Conservation (phyloP, 2,113 vertebrate species). For the Cyrtonyx montezumae region DNA sequence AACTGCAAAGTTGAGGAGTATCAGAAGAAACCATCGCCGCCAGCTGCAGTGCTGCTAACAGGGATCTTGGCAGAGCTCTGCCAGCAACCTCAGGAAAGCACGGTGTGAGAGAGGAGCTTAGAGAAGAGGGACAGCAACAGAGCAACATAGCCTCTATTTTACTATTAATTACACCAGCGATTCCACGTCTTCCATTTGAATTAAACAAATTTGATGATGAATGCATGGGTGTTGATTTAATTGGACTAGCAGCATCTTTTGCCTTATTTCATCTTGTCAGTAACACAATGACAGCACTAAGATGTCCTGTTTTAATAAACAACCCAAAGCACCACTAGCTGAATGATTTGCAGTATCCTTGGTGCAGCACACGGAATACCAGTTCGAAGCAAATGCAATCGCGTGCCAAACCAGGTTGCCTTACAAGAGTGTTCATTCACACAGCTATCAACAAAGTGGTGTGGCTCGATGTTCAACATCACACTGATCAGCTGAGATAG, state of each 20-base stretch:
- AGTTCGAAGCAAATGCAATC: too few species aligned
- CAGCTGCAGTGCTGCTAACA: rapidly evolving
- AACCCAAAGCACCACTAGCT: too few species aligned
- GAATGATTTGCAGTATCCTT: too few species aligned
- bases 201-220: not conserved
- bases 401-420: too few species aligned
- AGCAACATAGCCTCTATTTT: too few species aligned
- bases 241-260: not conserved
- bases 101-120: not conserved
- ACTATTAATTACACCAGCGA: not conserved
- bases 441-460: too few species aligned
- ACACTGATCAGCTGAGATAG: too few species aligned
- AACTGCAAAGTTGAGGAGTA: not conserved
- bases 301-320: too few species aligned
- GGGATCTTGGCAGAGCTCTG: not conserved
- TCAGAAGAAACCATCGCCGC: not conserved
- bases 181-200: not conserved
- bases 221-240: not conserved
- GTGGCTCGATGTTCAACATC: too few species aligned
- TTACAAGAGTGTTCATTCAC: too few species aligned
- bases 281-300: too few species aligned
- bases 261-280: not conserved
- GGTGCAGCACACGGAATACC: too few species aligned
- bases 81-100: not conserved
- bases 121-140: not conserved